phyloP scores from a whole-genome alignment of 2,797 vertebrate genomes.

The Diceros bicornis region DNA sequence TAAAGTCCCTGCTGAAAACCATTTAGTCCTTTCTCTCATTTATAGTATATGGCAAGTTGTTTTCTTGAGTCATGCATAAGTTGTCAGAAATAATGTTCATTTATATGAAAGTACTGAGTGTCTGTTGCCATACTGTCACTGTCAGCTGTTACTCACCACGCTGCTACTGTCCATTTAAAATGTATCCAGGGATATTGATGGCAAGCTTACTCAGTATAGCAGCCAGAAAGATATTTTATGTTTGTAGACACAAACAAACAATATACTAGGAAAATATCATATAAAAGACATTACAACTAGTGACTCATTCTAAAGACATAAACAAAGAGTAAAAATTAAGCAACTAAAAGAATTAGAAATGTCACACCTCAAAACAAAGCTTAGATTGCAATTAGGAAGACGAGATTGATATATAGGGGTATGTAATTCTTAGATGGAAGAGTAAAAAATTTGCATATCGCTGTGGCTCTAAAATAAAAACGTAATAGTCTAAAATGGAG shows the following conservation, averaged over 20 bases:
- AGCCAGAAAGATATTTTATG: neutral
- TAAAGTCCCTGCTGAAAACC: neutral
- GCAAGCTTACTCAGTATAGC: neutral
- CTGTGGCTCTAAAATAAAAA: neutral
- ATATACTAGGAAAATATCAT: neutral
- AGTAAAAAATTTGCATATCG: neutral
- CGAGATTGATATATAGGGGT: neutral
- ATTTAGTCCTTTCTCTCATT: neutral
- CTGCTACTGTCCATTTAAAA: neutral
- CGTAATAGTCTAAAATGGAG: neutral
- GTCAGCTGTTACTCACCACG: neutral
- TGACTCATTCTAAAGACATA: neutral
- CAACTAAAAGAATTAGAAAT: neutral
- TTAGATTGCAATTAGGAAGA: neutral
- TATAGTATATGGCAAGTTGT: neutral
- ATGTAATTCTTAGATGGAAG: neutral
- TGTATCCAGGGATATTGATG: neutral
- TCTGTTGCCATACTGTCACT: neutral
- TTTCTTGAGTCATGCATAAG: neutral
- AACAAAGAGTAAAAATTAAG: neutral
- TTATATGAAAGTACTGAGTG: neutral
- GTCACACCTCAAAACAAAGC: neutral
- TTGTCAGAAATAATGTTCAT: neutral
- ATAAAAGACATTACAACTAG: neutral
- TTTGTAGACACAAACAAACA: neutral